Evolutionary conservation across 2,888 invertebrate genomes (phyloP).

Genomic region (Aelia acuminata): DNA sequence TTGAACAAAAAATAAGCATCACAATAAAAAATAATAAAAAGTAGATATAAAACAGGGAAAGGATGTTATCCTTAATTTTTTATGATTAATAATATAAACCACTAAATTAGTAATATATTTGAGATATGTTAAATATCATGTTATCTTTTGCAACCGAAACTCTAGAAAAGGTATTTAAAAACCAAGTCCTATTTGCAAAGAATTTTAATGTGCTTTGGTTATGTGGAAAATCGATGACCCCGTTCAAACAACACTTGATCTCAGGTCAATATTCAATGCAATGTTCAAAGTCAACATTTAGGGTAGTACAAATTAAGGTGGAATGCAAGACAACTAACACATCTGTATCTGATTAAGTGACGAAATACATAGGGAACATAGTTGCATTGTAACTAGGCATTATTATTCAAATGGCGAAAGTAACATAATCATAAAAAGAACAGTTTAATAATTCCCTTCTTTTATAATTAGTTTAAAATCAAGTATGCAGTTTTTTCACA

Average conservation of each 20-base stretch:
- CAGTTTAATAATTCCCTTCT: not conserved
- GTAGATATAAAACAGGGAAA: no score
- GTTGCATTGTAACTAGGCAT: no score
- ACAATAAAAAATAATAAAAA: no score
- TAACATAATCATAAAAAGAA: not conserved
- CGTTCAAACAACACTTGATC: slow-evolving; percentile 14
- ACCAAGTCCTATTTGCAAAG: not conserved
- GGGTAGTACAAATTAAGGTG: not conserved
- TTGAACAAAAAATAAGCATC: no score
- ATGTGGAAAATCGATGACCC: slow-evolving; percentile 21
- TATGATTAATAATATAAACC: no score
- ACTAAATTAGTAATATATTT: not conserved
- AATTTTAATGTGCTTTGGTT: not conserved
- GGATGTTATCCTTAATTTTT: no score
- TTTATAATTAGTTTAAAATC: no score
- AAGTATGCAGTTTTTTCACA: not conserved
- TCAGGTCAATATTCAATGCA: slow-evolving; percentile 4
- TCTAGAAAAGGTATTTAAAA: not conserved
- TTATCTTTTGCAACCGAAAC: not conserved
- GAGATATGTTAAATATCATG: not conserved
- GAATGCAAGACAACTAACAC: not conserved
- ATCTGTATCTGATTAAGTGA: not conserved
- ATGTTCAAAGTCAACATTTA: not conserved
- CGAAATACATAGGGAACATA: no score
- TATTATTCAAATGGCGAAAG: no score